These are phyloP conservation scores for Ceyx melanurus DNA, from an alignment of 2,113 vertebrate species.

Conservation along the genomic window DNA sequence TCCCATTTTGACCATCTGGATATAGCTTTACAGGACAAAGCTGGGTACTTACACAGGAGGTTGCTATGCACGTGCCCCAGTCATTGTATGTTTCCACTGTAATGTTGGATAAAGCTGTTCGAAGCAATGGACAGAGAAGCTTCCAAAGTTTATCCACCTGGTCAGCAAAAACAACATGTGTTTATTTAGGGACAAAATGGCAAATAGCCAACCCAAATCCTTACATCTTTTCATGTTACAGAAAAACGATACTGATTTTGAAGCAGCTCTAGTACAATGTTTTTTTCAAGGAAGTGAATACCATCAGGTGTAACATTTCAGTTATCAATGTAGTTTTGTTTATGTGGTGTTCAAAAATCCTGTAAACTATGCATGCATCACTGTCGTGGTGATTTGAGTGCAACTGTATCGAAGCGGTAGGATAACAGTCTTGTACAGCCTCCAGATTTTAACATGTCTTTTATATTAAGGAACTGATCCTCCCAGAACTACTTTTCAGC, in stretches of 20 bases:
- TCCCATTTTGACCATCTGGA: background rate
- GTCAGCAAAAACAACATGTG: constrained; percentile 6
- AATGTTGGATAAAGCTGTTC: constrained; percentile 91
- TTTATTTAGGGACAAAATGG: background rate
- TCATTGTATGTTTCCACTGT: constrained; percentile 94
- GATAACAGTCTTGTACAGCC: background rate
- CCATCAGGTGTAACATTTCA: background rate
- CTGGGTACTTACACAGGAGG: constrained; percentile 87
- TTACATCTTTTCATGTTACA: background rate
- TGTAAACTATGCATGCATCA: background rate
- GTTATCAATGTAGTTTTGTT: background rate
- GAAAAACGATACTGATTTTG: background rate
- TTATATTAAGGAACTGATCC: background rate
- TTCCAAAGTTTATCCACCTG: constrained; percentile 93
- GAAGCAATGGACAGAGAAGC: constrained; percentile 88
- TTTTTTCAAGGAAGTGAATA: background rate
- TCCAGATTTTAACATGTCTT: background rate
- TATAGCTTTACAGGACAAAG: background rate
- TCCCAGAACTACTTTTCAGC: background rate
- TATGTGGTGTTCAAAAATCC: background rate
- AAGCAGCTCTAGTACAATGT: background rate
- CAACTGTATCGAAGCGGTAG: background rate
- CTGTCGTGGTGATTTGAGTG: background rate
- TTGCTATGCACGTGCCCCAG: constrained; percentile 97
- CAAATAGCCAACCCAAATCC: background rate